These are phyloP conservation scores for Pollenia griseotomentosa DNA, from an alignment of 2,888 invertebrate genomes.

Conservation along the genomic window DNA sequence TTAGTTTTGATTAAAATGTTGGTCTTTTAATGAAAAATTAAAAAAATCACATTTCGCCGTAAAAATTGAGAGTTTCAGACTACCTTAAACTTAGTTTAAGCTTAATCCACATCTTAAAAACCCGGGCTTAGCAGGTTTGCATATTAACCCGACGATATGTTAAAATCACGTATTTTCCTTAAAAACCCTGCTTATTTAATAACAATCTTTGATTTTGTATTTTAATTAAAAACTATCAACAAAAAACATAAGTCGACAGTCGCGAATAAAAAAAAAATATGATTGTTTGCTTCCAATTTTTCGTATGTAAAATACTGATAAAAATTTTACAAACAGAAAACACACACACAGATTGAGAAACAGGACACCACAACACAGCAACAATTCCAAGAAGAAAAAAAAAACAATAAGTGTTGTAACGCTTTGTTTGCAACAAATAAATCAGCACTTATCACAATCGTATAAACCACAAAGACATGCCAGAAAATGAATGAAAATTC, in stretches of 20 bases:
- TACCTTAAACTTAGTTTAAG: too few relatives aligned
- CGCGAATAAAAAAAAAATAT: constrained; percentile 15
- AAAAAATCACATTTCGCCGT: too few relatives aligned
- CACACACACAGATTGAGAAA: not conserved
- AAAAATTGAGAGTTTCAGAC: too few relatives aligned
- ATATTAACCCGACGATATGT: too few relatives aligned
- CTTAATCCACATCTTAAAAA: too few relatives aligned
- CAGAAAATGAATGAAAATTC: constrained; percentile 52
- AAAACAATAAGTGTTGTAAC: constrained; percentile 63
- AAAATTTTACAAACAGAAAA: constrained; percentile 51
- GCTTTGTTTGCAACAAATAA: constrained; percentile 79
- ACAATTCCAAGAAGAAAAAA: constrained; percentile 49
- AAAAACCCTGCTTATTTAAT: not conserved
- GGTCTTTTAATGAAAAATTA: too few relatives aligned
- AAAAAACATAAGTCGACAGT: constrained; percentile 25
- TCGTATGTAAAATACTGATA: constrained; percentile 57
- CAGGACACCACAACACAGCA: constrained; percentile 2
- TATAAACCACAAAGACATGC: constrained; percentile 78
- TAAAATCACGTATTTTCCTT: not conserved
- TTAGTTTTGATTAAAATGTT: too few relatives aligned
- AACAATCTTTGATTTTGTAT: constrained; percentile 13
- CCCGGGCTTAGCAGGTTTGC: too few relatives aligned
- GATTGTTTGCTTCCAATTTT: constrained; percentile 40
- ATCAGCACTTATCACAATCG: constrained; percentile 82
- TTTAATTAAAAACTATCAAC: constrained; percentile 52